Evolutionary conservation across 2,113 vertebrate genomes (phyloP).

Genomic region (Cnemophilus loriae): DNA sequence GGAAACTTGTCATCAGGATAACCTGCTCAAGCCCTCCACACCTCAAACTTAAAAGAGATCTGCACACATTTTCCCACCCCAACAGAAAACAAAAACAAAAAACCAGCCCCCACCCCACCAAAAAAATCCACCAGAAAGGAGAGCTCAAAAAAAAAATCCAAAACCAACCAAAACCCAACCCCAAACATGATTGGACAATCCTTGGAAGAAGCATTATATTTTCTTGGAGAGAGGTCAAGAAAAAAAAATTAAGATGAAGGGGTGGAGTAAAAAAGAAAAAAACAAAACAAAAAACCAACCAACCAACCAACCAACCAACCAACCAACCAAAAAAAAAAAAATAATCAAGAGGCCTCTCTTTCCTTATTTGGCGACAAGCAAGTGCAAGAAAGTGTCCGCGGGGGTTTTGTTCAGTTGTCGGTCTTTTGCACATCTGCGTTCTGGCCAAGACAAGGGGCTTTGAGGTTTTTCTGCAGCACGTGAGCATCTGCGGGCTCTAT

Average conservation of each 20-base stretch:
- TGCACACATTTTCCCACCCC: constrained; percentile 46
- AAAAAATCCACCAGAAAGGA: neutral
- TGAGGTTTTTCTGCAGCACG: constrained; percentile 98
- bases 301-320: neutral
- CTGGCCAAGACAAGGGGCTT: constrained; percentile 81
- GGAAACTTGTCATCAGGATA: constrained; percentile 52
- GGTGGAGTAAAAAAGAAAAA: neutral
- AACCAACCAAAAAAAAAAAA: neutral
- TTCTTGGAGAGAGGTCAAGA: constrained; percentile 62
- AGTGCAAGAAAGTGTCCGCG: constrained; percentile 79
- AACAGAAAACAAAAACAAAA: neutral
- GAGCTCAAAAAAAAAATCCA: neutral
- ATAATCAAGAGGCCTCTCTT: constrained; percentile 73
- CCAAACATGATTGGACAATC: constrained; percentile 69
- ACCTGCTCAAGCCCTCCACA: constrained; percentile 60
- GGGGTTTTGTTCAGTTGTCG: constrained; percentile 77
- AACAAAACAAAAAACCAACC: neutral
- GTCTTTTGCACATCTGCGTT: constrained; percentile 90
- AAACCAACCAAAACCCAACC: neutral
- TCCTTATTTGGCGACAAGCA: constrained; percentile 83
- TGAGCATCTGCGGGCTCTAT: constrained; percentile 99
- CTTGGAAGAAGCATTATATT: constrained; percentile 69
- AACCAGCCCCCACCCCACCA: neutral
- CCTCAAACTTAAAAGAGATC: constrained; percentile 55
- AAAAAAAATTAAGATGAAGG: constrained; percentile 17